These are phyloP conservation scores for Ennomos fuscantarius DNA, from an alignment of 2,888 invertebrate genomes.

Conservation along the genomic window DNA sequence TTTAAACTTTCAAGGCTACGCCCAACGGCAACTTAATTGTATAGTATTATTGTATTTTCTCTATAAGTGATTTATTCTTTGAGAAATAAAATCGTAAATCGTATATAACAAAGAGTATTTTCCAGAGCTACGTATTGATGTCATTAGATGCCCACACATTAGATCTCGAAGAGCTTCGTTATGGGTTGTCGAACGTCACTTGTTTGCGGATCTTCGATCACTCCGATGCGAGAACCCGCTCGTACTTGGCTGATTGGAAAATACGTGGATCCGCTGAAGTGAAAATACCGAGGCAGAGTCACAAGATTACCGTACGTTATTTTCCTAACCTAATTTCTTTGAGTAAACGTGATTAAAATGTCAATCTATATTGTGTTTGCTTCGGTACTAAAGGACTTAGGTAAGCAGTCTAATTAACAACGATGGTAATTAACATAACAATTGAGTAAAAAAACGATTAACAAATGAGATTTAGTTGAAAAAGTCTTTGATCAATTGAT, in stretches of 20 bases:
- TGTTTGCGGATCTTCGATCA: conserved; percentile 88
- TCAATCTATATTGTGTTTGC: too few relatives aligned
- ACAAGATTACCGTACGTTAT: conserved; percentile 65
- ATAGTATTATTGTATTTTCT: too few relatives aligned
- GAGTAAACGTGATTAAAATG: not conserved
- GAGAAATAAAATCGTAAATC: too few relatives aligned
- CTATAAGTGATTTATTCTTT: too few relatives aligned
- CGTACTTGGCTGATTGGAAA: conserved; percentile 81
- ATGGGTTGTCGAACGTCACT: conserved; percentile 88
- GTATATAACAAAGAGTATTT: conserved; percentile 15
- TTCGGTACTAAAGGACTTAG: too few relatives aligned
- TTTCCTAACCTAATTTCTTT: conserved; percentile 4
- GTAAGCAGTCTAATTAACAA: too few relatives aligned
- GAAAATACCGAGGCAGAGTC: conserved; percentile 61
- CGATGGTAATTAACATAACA: too few relatives aligned
- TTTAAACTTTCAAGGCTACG: too few relatives aligned
- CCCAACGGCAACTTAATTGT: too few relatives aligned
- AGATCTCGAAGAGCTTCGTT: conserved; percentile 86
- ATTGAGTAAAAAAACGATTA: too few relatives aligned
- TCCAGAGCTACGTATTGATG: conserved; percentile 77
- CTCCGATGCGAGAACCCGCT: conserved; percentile 76
- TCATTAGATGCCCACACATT: conserved; percentile 88
- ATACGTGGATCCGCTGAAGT: conserved; percentile 56
- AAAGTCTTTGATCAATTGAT: too few relatives aligned
- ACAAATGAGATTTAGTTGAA: too few relatives aligned